A percentile compares a stretch with the other conserved stretches of the same genome.
These are phyloP conservation scores for Raja brachyura DNA, from an alignment of 2,113 vertebrate species.

Conservation along the genomic window DNA sequence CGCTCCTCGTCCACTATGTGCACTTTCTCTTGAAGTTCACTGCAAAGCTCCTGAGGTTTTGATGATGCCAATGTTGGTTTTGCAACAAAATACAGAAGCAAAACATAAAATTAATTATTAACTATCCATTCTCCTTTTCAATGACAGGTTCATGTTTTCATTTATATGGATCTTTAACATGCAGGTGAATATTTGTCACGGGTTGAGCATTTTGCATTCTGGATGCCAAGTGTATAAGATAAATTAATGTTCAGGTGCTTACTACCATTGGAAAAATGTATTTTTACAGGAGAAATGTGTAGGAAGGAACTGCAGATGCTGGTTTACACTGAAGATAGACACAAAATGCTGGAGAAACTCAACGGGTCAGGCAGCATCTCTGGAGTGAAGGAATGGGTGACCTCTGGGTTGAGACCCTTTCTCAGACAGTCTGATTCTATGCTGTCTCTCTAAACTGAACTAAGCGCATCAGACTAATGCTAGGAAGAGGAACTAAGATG, in stretches of 20 bases:
- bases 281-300: neutral
- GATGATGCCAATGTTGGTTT: neutral
- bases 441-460: no score
- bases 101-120: neutral
- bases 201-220: neutral
- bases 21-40: conserved; percentile 76
- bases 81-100: neutral
- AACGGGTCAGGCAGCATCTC: no score
- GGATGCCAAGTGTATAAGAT: neutral
- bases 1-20: conserved; percentile 84
- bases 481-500: neutral
- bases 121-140: neutral
- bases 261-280: no score
- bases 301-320: no score
- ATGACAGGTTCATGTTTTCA: neutral
- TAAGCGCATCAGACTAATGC: no score
- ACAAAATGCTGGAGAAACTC: no score
- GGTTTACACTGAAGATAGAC: no score
- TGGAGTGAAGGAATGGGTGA: no score
- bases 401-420: no score
- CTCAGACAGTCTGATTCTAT: no score
- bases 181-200: neutral
- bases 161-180: neutral
- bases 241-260: neutral
- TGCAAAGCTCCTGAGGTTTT: conserved; percentile 71